A percentile compares a stretch with the other conserved stretches of the same genome.
Evolutionary conservation across 1,140 invertebrate species (phyloP).

Genomic region (Chionoecetes opilio): DNA sequence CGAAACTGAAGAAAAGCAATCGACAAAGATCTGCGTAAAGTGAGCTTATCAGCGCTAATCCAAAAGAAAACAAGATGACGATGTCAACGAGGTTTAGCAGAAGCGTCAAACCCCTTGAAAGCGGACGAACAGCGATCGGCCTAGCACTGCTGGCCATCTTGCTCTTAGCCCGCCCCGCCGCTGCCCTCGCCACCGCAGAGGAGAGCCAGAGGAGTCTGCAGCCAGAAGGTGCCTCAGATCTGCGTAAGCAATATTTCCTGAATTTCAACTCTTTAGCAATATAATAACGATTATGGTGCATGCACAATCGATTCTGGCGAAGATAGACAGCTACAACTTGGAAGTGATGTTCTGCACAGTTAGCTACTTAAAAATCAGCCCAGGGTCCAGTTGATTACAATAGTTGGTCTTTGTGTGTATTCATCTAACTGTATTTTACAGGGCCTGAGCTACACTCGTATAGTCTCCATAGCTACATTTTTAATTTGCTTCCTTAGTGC

Average conservation of each 20-base stretch:
- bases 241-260: not conserved
- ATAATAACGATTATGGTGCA: not conserved
- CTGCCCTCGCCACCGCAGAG: not conserved
- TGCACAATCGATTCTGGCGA: not conserved
- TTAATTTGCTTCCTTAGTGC: too few species aligned
- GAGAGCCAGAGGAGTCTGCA: not conserved
- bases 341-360: not conserved
- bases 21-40: not conserved
- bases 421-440: too few species aligned
- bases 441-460: too few species aligned
- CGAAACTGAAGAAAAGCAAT: not conserved
- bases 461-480: too few species aligned
- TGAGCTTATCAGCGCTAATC: not conserved
- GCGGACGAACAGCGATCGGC: not conserved
- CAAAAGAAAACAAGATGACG: not conserved
- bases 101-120: not conserved
- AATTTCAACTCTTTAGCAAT: not conserved
- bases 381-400: too few species aligned
- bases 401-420: too few species aligned
- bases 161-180: not conserved
- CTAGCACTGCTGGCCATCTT: not conserved
- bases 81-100: not conserved
- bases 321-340: not conserved
- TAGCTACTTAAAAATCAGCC: too few species aligned
- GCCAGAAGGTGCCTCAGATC: not conserved